Conservation (phyloP, 2,797 vertebrate species). For the Neostethus bicornis region DNA sequence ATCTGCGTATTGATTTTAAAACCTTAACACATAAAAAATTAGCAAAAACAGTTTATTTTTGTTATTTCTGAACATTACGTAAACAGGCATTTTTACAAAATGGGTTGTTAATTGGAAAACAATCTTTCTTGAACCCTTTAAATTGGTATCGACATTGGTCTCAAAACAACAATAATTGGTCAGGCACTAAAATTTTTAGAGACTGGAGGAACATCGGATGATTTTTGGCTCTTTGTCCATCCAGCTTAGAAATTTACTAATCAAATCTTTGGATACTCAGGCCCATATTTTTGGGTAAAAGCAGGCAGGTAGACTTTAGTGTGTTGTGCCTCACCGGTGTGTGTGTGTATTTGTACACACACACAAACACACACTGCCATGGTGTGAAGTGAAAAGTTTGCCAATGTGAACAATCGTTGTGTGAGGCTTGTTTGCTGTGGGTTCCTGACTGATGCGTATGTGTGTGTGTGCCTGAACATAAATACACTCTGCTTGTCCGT, state of each 20-base stretch:
- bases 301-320: slow-evolving; percentile 21
- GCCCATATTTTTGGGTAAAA: slow-evolving; percentile 19
- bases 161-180: too few species aligned
- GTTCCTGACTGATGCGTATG: slow-evolving; percentile 20
- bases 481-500: slow-evolving; percentile 5
- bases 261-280: slow-evolving; percentile 18
- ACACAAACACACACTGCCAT: too few species aligned
- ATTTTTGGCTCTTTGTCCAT: slow-evolving; percentile 15
- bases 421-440: slow-evolving; percentile 29
- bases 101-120: too few species aligned
- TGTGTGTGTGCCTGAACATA: slow-evolving; percentile 20
- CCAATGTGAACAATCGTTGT: slow-evolving; percentile 51
- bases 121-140: too few species aligned
- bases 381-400: slow-evolving; percentile 53
- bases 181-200: too few species aligned
- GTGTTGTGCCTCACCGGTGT: neutral
- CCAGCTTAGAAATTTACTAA: slow-evolving; percentile 6
- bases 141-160: too few species aligned
- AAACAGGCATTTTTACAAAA: too few species aligned
- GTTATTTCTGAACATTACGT: too few species aligned
- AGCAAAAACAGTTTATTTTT: too few species aligned
- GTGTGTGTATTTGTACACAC: slow-evolving; percentile 12
- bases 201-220: neutral
- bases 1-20: too few species aligned
- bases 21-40: too few species aligned